phyloP scores from a whole-genome alignment of 1,140 invertebrate genomes.

The Globodera rostochiensis region DNA sequence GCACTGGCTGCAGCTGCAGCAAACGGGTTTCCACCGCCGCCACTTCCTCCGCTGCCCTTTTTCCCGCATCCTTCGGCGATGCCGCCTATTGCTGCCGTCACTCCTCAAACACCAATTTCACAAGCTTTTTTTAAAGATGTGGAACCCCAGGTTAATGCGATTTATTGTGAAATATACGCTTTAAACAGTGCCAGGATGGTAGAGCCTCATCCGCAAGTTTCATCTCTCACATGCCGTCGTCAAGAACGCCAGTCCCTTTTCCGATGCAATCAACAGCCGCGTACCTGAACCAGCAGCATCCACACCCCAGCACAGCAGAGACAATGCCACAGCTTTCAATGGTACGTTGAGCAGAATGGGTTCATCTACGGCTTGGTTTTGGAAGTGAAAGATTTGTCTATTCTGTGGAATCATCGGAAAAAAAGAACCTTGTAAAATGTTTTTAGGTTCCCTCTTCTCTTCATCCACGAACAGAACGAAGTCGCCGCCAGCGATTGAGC shows the following conservation, averaged over 20 bases:
- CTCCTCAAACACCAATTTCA: background rate
- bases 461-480: constrained; percentile 16
- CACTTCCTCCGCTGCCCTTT: background rate
- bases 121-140: background rate
- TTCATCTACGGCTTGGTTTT: background rate
- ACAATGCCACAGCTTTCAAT: constrained; percentile 7
- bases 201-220: background rate
- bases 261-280: background rate
- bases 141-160: no score
- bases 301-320: background rate
- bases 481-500: background rate
- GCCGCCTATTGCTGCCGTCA: background rate
- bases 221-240: background rate
- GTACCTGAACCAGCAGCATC: background rate
- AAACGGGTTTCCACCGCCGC: background rate
- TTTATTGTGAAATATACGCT: no score
- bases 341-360: background rate
- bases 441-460: constrained; percentile 18
- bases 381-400: no score
- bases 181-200: background rate
- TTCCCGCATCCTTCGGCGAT: background rate
- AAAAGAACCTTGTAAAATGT: no score
- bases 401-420: no score
- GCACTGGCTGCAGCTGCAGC: background rate
- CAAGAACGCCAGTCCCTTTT: background rate